Evolutionary conservation across 35 echinoderm and acorn worm genomes (phyloP).

Genomic region (Apostichopus japonicus): DNA sequence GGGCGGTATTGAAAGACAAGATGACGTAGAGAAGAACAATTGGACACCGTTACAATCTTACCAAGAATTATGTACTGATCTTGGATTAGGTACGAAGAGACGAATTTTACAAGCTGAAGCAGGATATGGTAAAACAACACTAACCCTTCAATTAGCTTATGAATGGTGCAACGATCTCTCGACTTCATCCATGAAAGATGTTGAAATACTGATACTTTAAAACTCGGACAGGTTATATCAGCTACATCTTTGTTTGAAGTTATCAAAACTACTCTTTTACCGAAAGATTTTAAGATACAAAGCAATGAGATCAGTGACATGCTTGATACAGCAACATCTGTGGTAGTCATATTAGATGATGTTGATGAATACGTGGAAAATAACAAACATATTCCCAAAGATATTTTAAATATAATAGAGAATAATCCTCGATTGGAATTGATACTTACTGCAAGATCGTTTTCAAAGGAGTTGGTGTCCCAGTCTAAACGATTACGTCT

Average conservation of each 20-base stretch:
- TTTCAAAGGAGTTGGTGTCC: not conserved
- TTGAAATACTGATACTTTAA: not conserved
- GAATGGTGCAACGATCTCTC: not conserved
- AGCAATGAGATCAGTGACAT: not conserved
- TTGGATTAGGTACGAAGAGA: not conserved
- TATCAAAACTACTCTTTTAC: not conserved
- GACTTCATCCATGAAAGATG: not conserved
- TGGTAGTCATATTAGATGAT: not conserved
- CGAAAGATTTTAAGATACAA: not conserved
- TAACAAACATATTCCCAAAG: not conserved
- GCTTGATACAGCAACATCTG: not conserved
- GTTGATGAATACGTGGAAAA: not conserved
- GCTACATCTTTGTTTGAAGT: not conserved
- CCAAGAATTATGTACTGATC: not conserved
- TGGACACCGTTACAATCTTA: not conserved
- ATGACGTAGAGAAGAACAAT: not conserved
- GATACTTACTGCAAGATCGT: not conserved
- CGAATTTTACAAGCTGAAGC: not conserved
- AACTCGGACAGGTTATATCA: not conserved
- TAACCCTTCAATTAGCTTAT: slow-evolving; percentile 17
- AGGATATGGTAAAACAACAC: slow-evolving; percentile 16
- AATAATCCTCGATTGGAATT: not conserved
- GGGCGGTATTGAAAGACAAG: not conserved
- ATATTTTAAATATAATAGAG: not conserved
- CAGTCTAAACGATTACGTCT: not conserved